phyloP scores from a whole-genome alignment of 2,113 vertebrate genomes.

The Pampusana beccarii region DNA sequence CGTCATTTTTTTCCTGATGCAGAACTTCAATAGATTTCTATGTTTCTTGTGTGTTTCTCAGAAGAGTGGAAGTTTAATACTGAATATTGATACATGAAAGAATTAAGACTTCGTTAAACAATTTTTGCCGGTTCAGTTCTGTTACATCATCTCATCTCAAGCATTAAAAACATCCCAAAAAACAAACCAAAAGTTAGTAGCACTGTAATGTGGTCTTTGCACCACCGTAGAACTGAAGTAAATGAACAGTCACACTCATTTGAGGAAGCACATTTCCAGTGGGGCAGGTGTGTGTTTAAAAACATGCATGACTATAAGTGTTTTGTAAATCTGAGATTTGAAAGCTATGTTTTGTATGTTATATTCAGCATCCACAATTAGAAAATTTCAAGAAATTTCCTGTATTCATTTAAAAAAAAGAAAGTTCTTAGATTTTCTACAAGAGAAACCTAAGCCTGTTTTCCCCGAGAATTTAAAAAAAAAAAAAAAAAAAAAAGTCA shows the following conservation, averaged over 20 bases:
- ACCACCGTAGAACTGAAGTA: not conserved
- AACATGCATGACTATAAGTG: not conserved
- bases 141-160: not conserved
- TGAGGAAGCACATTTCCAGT: not conserved
- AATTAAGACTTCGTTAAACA: not conserved
- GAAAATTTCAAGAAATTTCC: conserved; percentile 11
- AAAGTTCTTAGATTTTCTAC: conserved; percentile 12
- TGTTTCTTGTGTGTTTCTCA: not conserved
- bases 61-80: not conserved
- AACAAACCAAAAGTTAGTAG: not conserved
- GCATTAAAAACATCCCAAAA: accelerated
- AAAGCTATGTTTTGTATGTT: not conserved
- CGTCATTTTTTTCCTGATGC: not conserved
- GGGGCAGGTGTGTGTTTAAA: not conserved
- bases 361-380: not conserved
- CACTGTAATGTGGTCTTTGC: not conserved
- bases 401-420: not conserved
- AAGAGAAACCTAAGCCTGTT: conserved; percentile 35
- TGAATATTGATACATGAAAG: not conserved
- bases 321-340: not conserved
- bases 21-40: not conserved
- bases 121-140: not conserved
- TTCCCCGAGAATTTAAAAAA: not conserved
- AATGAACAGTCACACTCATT: not conserved
- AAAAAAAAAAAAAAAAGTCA: not conserved